These are phyloP conservation scores for Callocephalon fimbriatum DNA, from an alignment of 2,113 vertebrate genomes.

Conservation along the genomic window DNA sequence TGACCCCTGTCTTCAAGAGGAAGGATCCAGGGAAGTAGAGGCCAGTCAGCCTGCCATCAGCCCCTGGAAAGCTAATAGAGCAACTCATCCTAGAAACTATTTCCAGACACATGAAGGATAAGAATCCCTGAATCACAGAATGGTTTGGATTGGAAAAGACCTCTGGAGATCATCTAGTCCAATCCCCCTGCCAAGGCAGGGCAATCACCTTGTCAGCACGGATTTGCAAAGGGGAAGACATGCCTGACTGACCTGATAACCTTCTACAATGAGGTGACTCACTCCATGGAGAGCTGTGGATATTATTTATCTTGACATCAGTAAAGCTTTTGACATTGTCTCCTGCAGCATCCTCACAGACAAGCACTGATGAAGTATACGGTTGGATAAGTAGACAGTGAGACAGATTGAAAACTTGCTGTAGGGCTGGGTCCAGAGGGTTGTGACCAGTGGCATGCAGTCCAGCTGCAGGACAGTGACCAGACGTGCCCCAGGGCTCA, in stretches of 20 bases:
- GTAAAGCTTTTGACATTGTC: not conserved
- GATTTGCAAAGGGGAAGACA: not conserved
- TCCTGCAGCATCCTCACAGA: not conserved
- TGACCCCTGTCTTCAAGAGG: not conserved
- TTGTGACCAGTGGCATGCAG: not conserved
- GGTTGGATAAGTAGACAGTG: not conserved
- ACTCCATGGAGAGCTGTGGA: not conserved
- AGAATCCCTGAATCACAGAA: not conserved
- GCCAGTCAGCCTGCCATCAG: not conserved
- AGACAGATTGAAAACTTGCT: not conserved
- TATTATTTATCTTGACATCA: not conserved
- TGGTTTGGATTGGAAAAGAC: not conserved
- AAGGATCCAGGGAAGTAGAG: not conserved
- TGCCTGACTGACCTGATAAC: not conserved
- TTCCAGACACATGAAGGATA: not conserved
- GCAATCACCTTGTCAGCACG: not conserved
- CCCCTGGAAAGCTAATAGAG: not conserved
- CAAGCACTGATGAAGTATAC: not conserved
- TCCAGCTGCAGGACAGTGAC: not conserved
- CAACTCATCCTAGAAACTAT: not conserved
- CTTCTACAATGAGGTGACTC: not conserved
- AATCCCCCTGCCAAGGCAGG: not conserved
- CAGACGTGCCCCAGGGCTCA: not conserved
- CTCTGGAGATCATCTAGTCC: not conserved
- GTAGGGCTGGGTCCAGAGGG: not conserved